Conservation (phyloP, 2,888 invertebrate species). For the Mythimna albipuncta region DNA sequence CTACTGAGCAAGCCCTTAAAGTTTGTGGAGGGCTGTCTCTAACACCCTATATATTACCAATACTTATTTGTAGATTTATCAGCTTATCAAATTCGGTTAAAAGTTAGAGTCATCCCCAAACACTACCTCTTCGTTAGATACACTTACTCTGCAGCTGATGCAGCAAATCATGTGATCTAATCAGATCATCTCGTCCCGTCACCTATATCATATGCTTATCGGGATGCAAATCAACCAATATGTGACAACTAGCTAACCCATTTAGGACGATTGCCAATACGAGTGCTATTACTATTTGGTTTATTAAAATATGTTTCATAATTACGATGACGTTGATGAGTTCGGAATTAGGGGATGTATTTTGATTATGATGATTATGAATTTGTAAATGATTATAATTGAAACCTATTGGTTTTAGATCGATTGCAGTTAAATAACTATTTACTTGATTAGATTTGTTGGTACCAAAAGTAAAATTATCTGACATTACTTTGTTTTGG, state of each 20-base stretch:
- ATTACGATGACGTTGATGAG: constrained; percentile 17
- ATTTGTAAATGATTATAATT: background rate
- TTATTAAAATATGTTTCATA: constrained; percentile 61
- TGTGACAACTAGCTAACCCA: constrained; percentile 47
- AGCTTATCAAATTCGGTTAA: no score
- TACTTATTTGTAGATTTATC: no score
- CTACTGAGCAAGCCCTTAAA: no score
- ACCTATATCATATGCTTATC: constrained; percentile 38
- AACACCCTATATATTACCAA: no score
- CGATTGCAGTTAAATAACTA: background rate
- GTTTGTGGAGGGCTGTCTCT: no score
- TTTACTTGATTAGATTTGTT: background rate
- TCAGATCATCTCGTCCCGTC: constrained; percentile 19
- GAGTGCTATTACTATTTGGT: constrained; percentile 41
- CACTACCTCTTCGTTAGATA: background rate
- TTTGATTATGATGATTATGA: background rate
- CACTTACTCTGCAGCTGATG: no score
- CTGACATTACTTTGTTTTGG: no score
- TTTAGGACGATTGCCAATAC: constrained; percentile 56
- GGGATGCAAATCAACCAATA: constrained; percentile 54
- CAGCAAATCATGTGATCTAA: background rate
- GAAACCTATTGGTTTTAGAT: background rate
- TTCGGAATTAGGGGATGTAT: background rate
- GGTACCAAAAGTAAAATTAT: no score
- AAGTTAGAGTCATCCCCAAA: no score